Conservation (phyloP, 2,888 invertebrate species). For the Mimas tiliae region DNA sequence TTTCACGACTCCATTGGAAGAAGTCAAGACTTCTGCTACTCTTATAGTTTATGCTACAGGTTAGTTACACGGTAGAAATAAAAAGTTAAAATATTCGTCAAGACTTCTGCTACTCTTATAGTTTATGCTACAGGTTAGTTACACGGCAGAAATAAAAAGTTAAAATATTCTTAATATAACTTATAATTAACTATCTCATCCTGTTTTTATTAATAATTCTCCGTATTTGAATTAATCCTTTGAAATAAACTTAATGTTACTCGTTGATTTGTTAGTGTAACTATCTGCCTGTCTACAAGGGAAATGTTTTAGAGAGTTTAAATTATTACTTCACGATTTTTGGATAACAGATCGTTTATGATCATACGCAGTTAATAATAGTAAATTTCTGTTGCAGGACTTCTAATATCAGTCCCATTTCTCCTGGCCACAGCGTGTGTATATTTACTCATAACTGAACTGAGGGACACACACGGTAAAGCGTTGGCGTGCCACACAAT, state of each 20-base stretch:
- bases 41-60: constrained; percentile 74
- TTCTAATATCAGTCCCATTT: constrained; percentile 82
- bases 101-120: constrained; percentile 67
- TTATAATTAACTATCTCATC: not conserved
- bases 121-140: constrained; percentile 71
- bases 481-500: constrained; percentile 83
- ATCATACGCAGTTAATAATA: not conserved
- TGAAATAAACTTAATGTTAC: too few species aligned
- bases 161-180: not conserved
- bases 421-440: constrained; percentile 77
- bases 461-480: constrained; percentile 84
- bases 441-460: constrained; percentile 78
- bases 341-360: too few species aligned
- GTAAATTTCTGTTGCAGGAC: constrained; percentile 56
- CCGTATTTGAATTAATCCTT: too few species aligned
- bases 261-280: too few species aligned
- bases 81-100: constrained; percentile 36
- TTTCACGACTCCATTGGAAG: constrained; percentile 64
- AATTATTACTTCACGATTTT: too few species aligned
- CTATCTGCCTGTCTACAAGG: too few species aligned
- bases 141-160: not conserved
- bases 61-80: constrained; percentile 37
- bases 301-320: too few species aligned
- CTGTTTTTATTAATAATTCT: too few species aligned
- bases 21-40: constrained; percentile 64